Conservation (phyloP, 2,888 invertebrate species). For the Hypolimnas misippus region DNA sequence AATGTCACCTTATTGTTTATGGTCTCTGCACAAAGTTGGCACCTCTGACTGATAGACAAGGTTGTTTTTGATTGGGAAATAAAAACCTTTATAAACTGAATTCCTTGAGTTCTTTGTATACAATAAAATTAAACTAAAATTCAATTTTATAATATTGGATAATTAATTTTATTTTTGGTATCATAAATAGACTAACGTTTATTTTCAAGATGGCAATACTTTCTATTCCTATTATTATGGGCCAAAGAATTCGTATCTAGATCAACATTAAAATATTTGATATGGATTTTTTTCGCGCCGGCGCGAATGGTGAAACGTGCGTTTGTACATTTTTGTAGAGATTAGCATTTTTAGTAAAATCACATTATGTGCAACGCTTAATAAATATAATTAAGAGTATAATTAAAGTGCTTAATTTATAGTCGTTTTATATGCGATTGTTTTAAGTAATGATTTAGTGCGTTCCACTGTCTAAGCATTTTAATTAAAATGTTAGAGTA, state of each 20-base stretch:
- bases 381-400: conserved; percentile 10
- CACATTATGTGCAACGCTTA: conserved; percentile 20
- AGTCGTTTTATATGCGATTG: background rate
- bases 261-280: conserved; percentile 39
- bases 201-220: conserved; percentile 27
- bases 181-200: background rate
- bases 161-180: too few relatives aligned
- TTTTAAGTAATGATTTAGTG: conserved; percentile 17
- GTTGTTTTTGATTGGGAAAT: too few relatives aligned
- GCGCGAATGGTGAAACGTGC: conserved; percentile 64
- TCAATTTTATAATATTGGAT: too few relatives aligned
- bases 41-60: too few relatives aligned
- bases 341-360: conserved; percentile 24
- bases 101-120: too few relatives aligned
- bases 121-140: too few relatives aligned
- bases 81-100: too few relatives aligned
- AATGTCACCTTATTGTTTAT: too few relatives aligned
- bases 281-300: conserved; percentile 82
- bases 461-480: conserved; percentile 7
- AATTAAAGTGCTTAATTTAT: conserved; percentile 1
- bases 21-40: too few relatives aligned
- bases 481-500: conserved; percentile 10
- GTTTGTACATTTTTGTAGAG: conserved; percentile 17
- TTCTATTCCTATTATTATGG: background rate
- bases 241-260: conserved; percentile 32